phyloP scores from a whole-genome alignment of 1,140 invertebrate species.

The Tetramorium simillimum region DNA sequence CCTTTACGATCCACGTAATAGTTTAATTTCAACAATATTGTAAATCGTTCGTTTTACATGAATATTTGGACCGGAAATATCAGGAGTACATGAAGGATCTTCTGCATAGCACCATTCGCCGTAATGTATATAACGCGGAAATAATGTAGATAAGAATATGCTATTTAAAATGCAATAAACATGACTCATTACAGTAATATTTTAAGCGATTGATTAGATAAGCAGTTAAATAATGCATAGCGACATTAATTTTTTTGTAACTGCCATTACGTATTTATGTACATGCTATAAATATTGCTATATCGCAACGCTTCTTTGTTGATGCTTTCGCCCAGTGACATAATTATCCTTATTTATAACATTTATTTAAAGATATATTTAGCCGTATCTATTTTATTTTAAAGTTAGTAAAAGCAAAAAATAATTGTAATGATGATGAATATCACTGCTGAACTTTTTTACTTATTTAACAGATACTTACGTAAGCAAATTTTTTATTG shows the following conservation, averaged over 20 bases:
- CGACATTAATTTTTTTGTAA: conserved; percentile 16
- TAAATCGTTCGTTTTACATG: conserved; percentile 10
- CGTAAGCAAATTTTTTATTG: not conserved
- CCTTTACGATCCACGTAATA: conserved; percentile 30
- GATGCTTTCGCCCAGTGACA: not conserved
- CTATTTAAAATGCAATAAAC: conserved; percentile 18
- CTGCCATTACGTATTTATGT: conserved; percentile 14
- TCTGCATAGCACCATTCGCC: not conserved
- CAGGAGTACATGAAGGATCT: conserved; percentile 26
- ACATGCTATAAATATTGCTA: conserved; percentile 9
- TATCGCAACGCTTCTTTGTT: not conserved
- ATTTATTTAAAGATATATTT: conserved; percentile 7
- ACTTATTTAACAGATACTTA: not conserved
- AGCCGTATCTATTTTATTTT: not conserved
- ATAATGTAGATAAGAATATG: conserved; percentile 1
- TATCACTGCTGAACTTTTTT: not conserved
- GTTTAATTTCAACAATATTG: not conserved
- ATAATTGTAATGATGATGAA: conserved; percentile 10
- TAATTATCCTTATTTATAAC: conserved; percentile 23
- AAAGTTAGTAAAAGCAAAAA: not conserved
- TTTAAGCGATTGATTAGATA: conserved; percentile 4
- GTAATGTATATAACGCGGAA: conserved; percentile 10
- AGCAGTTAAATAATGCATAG: not conserved
- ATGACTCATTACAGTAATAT: conserved; percentile 12
- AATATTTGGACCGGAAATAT: conserved; percentile 34